A percentile compares a stretch with the other conserved stretches of the same genome.
Conservation (phyloP, 1,140 invertebrate species). For the Heterodera schachtii region DNA sequence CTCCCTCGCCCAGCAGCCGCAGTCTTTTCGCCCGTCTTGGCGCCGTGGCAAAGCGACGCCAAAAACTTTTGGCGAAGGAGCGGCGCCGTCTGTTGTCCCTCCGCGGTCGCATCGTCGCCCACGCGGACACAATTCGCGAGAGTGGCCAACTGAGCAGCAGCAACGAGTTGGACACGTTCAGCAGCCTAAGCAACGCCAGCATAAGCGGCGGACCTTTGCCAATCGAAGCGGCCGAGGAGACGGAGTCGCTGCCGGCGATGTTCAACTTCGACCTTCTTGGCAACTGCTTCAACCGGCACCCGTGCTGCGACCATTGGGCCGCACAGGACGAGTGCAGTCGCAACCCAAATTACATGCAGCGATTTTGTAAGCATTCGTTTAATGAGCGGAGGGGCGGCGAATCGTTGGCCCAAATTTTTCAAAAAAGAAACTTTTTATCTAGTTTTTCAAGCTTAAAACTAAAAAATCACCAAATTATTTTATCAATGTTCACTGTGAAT, state of each 20-base stretch:
- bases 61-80: neutral
- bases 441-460: too few species aligned
- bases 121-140: constrained; percentile 7
- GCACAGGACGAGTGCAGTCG: constrained; percentile 47
- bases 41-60: neutral
- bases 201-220: neutral
- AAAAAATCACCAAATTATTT: too few species aligned
- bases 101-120: constrained; percentile 6
- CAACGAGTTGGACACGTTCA: neutral
- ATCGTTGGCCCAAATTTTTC: too few species aligned
- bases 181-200: neutral
- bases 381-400: neutral
- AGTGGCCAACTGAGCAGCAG: neutral
- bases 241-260: neutral
- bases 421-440: too few species aligned
- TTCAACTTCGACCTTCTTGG: constrained; percentile 35
- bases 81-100: neutral
- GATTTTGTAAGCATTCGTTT: constrained; percentile 46
- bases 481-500: too few species aligned
- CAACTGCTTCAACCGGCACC: constrained; percentile 59
- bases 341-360: constrained; percentile 55
- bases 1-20: too few species aligned
- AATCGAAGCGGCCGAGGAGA: neutral
- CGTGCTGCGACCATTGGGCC: constrained; percentile 61
- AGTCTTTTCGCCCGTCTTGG: neutral